Evolutionary conservation across 2,113 vertebrate genomes (phyloP).

Genomic region (Cololabis saira): DNA sequence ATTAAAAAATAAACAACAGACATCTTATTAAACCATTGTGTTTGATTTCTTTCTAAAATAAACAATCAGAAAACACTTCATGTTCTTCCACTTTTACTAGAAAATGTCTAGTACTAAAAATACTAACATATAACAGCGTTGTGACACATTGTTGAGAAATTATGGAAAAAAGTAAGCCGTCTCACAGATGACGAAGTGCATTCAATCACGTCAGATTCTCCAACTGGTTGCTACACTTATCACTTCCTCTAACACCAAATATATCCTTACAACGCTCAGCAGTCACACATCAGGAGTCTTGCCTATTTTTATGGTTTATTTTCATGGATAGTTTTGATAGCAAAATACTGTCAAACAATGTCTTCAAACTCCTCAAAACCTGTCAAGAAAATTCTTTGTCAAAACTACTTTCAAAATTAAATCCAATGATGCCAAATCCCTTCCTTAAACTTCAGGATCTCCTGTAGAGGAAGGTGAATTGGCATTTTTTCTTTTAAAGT

Average conservation of each 20-base stretch:
- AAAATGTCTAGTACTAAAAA: neutral
- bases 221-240: neutral
- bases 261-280: neutral
- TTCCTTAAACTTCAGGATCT: too few species aligned
- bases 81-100: constrained; percentile 1
- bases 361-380: too few species aligned
- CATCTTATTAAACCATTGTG: neutral
- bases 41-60: neutral
- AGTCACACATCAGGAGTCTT: neutral
- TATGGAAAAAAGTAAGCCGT: neutral
- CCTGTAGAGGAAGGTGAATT: too few species aligned
- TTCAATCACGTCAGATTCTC: neutral
- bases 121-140: too few species aligned
- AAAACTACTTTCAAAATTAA: too few species aligned
- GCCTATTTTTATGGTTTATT: neutral
- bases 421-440: too few species aligned
- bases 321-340: neutral
- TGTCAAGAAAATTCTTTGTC: too few species aligned
- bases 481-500: too few species aligned
- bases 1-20: constrained; percentile 7
- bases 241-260: neutral
- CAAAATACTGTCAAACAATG: too few species aligned
- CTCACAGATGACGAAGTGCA: neutral
- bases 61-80: neutral
- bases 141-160: neutral